These are phyloP conservation scores for Cosmorhoe ocellata DNA, from an alignment of 2,888 invertebrate species.

Conservation along the genomic window DNA sequence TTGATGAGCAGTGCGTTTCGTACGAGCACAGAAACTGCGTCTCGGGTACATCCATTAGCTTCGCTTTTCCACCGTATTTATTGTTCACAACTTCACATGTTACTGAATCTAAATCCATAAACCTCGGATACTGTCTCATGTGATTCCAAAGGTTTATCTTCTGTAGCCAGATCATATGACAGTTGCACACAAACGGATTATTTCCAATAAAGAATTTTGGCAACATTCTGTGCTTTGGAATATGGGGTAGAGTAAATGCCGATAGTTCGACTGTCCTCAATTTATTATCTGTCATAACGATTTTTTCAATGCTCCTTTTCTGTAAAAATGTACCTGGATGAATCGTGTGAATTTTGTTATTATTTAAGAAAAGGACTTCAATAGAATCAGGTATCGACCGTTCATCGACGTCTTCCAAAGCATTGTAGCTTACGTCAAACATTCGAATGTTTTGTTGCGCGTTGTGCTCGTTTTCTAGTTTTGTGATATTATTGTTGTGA, in stretches of 20 bases:
- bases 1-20: slow-evolving; percentile 90
- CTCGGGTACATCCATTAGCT: slow-evolving; percentile 86
- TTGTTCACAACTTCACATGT: slow-evolving; percentile 88
- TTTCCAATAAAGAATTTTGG: slow-evolving; percentile 91
- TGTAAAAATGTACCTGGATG: slow-evolving; percentile 87
- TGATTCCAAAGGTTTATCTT: slow-evolving; percentile 89
- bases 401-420: slow-evolving; percentile 86
- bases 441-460: slow-evolving; percentile 86
- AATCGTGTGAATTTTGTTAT: slow-evolving; percentile 88
- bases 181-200: slow-evolving; percentile 93
- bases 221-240: slow-evolving; percentile 85
- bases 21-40: slow-evolving; percentile 92
- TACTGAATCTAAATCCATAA: slow-evolving; percentile 89
- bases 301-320: slow-evolving; percentile 88
- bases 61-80: slow-evolving; percentile 84
- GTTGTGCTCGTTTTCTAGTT: slow-evolving; percentile 88
- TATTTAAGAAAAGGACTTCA: slow-evolving; percentile 88
- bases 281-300: slow-evolving; percentile 89
- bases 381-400: slow-evolving; percentile 88
- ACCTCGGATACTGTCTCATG: slow-evolving; percentile 88
- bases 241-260: slow-evolving; percentile 86
- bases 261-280: slow-evolving; percentile 87
- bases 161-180: slow-evolving; percentile 93
- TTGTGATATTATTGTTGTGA: slow-evolving; percentile 89
- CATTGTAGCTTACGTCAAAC: slow-evolving; percentile 90